Evolutionary conservation across 2,888 invertebrate genomes (phyloP), one percentile per base, ranked within the genome.

Genomic region (Ptilodon capucinus): DNA sequence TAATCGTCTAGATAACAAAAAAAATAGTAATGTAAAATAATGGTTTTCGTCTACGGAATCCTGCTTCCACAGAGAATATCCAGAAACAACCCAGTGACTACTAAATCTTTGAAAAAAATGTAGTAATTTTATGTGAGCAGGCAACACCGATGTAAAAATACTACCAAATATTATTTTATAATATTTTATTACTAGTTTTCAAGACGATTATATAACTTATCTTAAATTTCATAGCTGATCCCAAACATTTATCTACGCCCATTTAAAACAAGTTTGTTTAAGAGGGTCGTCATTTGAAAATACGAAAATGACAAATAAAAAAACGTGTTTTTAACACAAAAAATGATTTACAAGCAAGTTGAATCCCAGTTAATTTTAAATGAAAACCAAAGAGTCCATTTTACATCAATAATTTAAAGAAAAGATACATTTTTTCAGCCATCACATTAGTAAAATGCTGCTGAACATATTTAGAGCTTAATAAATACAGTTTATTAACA

Each of bases 301-400:
- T 17, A 11, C 7, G 8, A 0, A 28, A 28, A 35, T 17, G 11
- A 35, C 3, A 0, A 13, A 34, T 34, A 14, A 7, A n/a, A 21
- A 48, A 39, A 55, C 42, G 44, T 54, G 47, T 17, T 13, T 39
- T 30, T 5, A 46, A 39, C 42, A 54, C 42, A 48, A 44, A n/a
- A 53, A 38, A 39, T 39, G n/a, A 39, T 18, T 28, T 19, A 25
- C 42, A 55, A 40, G 47, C 32, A 51, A 42, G 50, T 30, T 43
- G 28, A 49, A 54, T 54, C 61, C 61, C 57, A 59, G 56, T 55
- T 63, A 52, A 52, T 57, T 14, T 40, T 40, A 25, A 40, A 40
- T 42, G 46, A 52, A 72, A 68, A 60, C 75, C 77, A 77, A 77
- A 77, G 74, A 77, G 51, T 59, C 64, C 57, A 64, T 63, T 63